Conservation (phyloP, 2,888 invertebrate genomes). For the Pseudeuparius sepicola region DNA sequence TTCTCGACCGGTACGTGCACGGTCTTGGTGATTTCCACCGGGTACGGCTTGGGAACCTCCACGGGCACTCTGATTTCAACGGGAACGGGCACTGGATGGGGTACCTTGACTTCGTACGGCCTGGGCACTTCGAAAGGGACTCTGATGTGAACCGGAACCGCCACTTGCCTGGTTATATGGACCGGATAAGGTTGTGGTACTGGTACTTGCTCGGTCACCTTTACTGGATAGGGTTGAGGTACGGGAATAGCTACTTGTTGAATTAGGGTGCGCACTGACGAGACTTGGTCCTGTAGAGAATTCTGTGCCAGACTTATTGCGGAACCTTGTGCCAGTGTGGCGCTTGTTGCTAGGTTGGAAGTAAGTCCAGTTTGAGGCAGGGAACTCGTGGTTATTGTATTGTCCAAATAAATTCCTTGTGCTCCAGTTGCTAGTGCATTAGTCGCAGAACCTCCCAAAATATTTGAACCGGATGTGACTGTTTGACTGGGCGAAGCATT, state of each 20-base stretch:
- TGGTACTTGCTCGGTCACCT: slow-evolving; percentile 19
- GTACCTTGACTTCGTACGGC: slow-evolving; percentile 27
- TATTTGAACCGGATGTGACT: too few species aligned
- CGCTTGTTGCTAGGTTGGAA: too few species aligned
- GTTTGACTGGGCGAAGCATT: too few species aligned
- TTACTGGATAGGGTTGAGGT: slow-evolving; percentile 24
- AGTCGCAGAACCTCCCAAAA: too few species aligned
- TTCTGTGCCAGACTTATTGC: too few species aligned
- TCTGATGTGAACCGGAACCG: slow-evolving; percentile 25
- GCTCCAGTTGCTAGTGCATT: too few species aligned
- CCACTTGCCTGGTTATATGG: slow-evolving; percentile 22
- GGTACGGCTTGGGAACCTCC: slow-evolving; percentile 25
- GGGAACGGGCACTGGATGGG: slow-evolving; percentile 22
- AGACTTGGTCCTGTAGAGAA: too few species aligned
- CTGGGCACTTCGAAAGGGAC: slow-evolving; percentile 29
- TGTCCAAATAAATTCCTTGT: too few species aligned
- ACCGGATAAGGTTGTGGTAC: slow-evolving; percentile 28
- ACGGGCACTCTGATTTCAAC: slow-evolving; percentile 16
- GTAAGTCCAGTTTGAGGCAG: too few species aligned
- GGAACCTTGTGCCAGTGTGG: too few species aligned
- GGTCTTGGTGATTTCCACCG: slow-evolving; percentile 26
- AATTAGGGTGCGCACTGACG: slow-evolving; percentile 19
- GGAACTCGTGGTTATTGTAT: too few species aligned
- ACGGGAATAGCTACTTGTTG: slow-evolving; percentile 25
- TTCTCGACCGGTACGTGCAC: slow-evolving; percentile 26